Evolutionary conservation across 2,113 vertebrate genomes (phyloP).

Genomic region (Leuciscus idus): DNA sequence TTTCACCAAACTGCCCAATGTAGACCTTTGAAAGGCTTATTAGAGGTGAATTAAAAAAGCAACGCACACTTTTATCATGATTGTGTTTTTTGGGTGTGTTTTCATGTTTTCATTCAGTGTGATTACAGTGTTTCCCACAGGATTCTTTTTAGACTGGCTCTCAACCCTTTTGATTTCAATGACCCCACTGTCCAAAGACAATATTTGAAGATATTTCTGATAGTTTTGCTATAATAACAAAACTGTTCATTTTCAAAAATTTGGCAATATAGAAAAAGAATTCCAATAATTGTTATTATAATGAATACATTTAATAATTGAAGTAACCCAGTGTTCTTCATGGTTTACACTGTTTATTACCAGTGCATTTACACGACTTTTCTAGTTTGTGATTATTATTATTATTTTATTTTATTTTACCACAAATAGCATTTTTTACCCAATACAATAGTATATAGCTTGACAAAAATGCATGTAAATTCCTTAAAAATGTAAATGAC

Average conservation of each 20-base stretch:
- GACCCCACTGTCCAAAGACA: not conserved
- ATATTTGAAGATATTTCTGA: not conserved
- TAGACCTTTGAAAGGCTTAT: conserved; percentile 19
- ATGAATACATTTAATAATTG: not conserved
- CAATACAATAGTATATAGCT: not conserved
- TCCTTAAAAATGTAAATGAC: not conserved
- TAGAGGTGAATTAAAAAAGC: not conserved
- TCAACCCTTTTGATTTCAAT: not conserved
- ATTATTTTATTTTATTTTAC: not conserved
- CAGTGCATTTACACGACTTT: not conserved
- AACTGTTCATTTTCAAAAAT: not conserved
- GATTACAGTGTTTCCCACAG: conserved; percentile 1
- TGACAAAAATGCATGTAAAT: not conserved
- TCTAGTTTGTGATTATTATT: not conserved
- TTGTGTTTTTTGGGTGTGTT: conserved; percentile 18
- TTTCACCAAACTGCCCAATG: conserved; percentile 11
- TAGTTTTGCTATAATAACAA: not conserved
- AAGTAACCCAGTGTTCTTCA: not conserved
- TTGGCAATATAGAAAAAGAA: not conserved
- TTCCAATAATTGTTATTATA: not conserved
- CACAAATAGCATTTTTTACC: not conserved
- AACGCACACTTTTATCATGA: not conserved
- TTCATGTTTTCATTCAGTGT: conserved; percentile 10
- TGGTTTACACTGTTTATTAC: not conserved
- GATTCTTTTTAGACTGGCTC: not conserved